Conservation (phyloP, 2,113 vertebrate species). For the Leptocoma aspasia region DNA sequence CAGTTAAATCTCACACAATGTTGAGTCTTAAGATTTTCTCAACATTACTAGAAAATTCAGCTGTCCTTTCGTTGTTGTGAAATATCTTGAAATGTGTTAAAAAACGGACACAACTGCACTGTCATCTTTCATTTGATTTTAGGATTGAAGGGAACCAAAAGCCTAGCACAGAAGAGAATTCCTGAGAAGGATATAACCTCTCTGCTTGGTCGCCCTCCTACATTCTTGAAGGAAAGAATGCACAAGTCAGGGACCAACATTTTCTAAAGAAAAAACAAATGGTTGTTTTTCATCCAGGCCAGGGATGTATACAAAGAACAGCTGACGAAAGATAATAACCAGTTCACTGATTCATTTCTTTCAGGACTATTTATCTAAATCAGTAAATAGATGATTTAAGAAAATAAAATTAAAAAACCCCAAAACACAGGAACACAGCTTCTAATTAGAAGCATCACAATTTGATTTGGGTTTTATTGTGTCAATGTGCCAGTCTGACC, state of each 20-base stretch:
- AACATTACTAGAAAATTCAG: not conserved
- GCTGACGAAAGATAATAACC: conserved; percentile 14
- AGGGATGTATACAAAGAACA: not conserved
- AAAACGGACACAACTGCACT: not conserved
- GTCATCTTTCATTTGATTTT: not conserved
- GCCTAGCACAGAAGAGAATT: not conserved
- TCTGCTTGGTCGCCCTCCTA: not conserved
- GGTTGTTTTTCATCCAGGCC: not conserved
- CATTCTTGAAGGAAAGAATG: conserved; percentile 38
- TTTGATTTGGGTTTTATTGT: not conserved
- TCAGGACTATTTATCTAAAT: not conserved
- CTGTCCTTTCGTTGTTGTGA: not conserved
- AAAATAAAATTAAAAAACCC: not conserved
- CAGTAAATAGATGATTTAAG: not conserved
- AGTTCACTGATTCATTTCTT: not conserved
- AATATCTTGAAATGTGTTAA: not conserved
- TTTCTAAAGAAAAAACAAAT: conserved; percentile 30
- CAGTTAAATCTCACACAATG: not conserved
- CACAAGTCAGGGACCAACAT: not conserved
- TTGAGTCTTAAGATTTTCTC: not conserved
- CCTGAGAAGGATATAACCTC: conserved; percentile 4
- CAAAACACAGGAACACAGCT: not conserved
- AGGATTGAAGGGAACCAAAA: not conserved
- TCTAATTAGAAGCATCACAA: conserved; percentile 4
- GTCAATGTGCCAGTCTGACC: not conserved